phyloP scores from a whole-genome alignment of 2,888 invertebrate species.

The Podotricha telesiphe region DNA sequence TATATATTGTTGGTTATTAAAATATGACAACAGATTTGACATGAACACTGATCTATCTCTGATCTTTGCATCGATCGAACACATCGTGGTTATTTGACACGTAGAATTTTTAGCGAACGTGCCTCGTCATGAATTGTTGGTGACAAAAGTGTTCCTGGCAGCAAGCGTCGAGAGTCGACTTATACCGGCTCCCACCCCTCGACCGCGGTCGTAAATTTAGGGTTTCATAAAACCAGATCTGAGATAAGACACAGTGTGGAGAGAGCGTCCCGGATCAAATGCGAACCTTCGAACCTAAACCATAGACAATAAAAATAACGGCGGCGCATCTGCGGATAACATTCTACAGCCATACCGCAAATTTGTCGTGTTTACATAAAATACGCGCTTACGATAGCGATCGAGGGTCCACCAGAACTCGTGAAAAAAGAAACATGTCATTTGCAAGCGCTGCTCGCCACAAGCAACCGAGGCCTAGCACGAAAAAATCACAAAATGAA shows the following conservation, averaged over 20 bases:
- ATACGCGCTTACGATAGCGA: constrained; percentile 74
- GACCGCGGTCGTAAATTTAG: constrained; percentile 83
- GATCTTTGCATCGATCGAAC: constrained; percentile 61
- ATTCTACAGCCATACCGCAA: constrained; percentile 66
- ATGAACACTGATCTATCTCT: constrained; percentile 45
- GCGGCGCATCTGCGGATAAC: constrained; percentile 79
- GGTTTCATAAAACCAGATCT: constrained; percentile 84
- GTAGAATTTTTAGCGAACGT: constrained; percentile 78
- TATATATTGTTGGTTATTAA: constrained; percentile 7
- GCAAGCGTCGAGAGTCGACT: constrained; percentile 76
- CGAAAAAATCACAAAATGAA: constrained; percentile 61
- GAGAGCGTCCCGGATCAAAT: constrained; percentile 80
- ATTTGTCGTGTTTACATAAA: constrained; percentile 83
- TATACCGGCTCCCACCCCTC: constrained; percentile 77
- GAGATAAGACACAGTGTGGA: constrained; percentile 83
- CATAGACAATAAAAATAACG: constrained; percentile 80
- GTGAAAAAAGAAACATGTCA: constrained; percentile 63
- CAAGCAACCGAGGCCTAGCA: constrained; percentile 60
- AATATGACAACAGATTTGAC: constrained; percentile 17
- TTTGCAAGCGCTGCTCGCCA: constrained; percentile 65
- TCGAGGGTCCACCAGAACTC: constrained; percentile 73
- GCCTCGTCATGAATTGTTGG: constrained; percentile 77
- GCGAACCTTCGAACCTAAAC: constrained; percentile 70
- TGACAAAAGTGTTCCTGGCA: constrained; percentile 80
- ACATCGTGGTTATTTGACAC: constrained; percentile 70